Percentiles rank a stretch among this genome's conserved stretches.
Conservation (phyloP, 64 coral and sea anemone species). For the Montipora foliosa region DNA sequence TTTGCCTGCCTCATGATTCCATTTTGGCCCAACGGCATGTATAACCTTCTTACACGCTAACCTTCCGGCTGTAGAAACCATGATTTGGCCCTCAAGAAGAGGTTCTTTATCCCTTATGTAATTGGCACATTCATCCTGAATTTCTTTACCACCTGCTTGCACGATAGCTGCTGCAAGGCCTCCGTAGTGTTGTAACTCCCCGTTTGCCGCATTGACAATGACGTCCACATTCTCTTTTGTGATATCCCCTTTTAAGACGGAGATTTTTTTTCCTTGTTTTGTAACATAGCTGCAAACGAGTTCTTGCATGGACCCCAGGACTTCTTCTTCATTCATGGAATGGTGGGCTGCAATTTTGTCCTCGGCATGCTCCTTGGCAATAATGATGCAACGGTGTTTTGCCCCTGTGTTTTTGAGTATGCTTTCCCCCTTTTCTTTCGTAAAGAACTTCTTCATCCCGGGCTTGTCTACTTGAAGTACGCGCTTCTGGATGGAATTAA, state of each 20-base stretch:
- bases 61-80: conserved; percentile 28
- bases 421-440: neutral
- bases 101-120: neutral
- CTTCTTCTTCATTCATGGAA: neutral
- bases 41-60: conserved; percentile 75
- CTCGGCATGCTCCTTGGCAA: neutral
- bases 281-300: conserved; percentile 51
- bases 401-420: conserved; percentile 2
- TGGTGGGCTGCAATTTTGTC: neutral
- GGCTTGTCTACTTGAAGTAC: conserved; percentile 28
- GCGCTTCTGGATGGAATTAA: neutral
- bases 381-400: neutral
- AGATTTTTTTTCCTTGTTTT: conserved; percentile 22
- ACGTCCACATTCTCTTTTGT: conserved; percentile 67
- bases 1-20: neutral
- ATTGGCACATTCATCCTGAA: conserved; percentile 61
- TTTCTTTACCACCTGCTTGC: conserved; percentile 61
- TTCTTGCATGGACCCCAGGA: neutral
- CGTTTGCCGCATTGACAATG: conserved; percentile 77
- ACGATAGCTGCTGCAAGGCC: conserved; percentile 68
- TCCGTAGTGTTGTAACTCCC: conserved; percentile 14
- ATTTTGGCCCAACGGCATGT: conserved; percentile 74
- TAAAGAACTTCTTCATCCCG: conserved; percentile 58
- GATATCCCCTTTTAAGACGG: conserved; percentile 55
- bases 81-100: conserved; percentile 35